A percentile compares a stretch with the other conserved stretches of the same genome.
Evolutionary conservation across 2,113 vertebrate genomes (phyloP).

Genomic region (Anas platyrhynchos): DNA sequence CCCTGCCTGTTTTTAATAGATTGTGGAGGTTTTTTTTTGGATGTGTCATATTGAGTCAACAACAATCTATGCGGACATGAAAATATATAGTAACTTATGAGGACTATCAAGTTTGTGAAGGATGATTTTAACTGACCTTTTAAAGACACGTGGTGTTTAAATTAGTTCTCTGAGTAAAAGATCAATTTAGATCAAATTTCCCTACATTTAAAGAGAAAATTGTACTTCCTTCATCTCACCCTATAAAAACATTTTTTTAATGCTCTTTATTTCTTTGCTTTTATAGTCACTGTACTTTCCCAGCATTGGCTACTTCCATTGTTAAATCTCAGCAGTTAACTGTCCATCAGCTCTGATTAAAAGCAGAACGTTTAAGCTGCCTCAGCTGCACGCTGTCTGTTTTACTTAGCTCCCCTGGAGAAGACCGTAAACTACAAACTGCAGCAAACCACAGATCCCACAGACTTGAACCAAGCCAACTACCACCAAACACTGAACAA

Average conservation of each 20-base stretch:
- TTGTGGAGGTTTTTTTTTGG: background rate
- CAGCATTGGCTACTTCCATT: background rate
- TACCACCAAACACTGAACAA: background rate
- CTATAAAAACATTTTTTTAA: slow-evolving; percentile 10
- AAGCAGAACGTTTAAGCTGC: slow-evolving; percentile 37
- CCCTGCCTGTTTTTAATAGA: slow-evolving; percentile 25
- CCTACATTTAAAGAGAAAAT: slow-evolving; percentile 45
- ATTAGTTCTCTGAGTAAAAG: slow-evolving; percentile 12
- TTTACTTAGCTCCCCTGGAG: background rate
- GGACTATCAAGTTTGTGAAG: background rate
- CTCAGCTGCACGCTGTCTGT: background rate
- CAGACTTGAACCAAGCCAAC: background rate
- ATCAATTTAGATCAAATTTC: slow-evolving; percentile 41
- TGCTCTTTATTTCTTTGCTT: background rate
- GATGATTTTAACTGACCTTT: slow-evolving; percentile 1
- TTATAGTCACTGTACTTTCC: slow-evolving; percentile 13
- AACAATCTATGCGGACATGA: background rate
- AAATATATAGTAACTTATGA: slow-evolving; percentile 13
- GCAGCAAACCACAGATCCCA: slow-evolving; percentile 3
- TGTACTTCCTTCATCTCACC: slow-evolving; percentile 23
- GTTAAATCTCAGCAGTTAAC: slow-evolving; percentile 23
- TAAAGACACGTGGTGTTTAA: slow-evolving; percentile 4
- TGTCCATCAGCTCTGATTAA: slow-evolving; percentile 49
- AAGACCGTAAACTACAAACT: background rate
- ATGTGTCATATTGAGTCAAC: background rate